Percentiles rank a stretch among this genome's conserved stretches.
Conservation (phyloP, 1,140 invertebrate genomes). For the Batillaria attramentaria region DNA sequence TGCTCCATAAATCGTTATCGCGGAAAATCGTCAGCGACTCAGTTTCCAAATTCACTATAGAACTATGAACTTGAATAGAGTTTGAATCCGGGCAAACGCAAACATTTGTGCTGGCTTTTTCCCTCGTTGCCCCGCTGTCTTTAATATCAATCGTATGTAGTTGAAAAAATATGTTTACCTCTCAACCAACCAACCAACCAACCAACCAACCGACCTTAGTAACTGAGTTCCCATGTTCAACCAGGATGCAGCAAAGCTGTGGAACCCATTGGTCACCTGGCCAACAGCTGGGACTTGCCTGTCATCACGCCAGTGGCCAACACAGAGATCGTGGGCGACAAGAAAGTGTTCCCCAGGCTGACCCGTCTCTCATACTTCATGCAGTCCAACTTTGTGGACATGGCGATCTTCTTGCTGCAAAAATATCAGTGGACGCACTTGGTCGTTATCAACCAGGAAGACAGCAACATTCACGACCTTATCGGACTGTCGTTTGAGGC, state of each 20-base stretch:
- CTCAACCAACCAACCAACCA: too few relatives aligned
- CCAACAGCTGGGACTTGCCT: constrained; percentile 48
- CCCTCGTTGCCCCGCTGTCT: too few relatives aligned
- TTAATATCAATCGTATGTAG: too few relatives aligned
- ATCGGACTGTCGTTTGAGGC: constrained; percentile 18
- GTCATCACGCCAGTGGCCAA: constrained; percentile 50
- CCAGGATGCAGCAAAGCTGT: constrained; percentile 50
- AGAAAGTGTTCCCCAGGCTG: constrained; percentile 40
- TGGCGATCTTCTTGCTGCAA: constrained; percentile 26
- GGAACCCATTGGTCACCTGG: constrained; percentile 45
- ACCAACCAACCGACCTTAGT: neutral
- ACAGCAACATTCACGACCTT: constrained; percentile 16
- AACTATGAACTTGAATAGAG: too few relatives aligned
- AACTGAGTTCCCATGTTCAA: neutral
- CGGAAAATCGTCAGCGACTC: too few relatives aligned
- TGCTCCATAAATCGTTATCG: too few relatives aligned
- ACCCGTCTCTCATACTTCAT: constrained; percentile 35
- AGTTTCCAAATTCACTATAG: too few relatives aligned
- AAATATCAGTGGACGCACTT: constrained; percentile 36
- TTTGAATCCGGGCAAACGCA: too few relatives aligned
- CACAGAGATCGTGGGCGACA: constrained; percentile 44
- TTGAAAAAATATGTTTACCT: too few relatives aligned
- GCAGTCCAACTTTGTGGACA: constrained; percentile 34
- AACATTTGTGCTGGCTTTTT: too few relatives aligned
- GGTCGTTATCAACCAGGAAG: constrained; percentile 38